Percentiles rank a stretch among this genome's conserved stretches.
These are phyloP conservation scores for Paraplagusia blochii DNA, from an alignment of 2,113 vertebrate species.

Conservation along the genomic window DNA sequence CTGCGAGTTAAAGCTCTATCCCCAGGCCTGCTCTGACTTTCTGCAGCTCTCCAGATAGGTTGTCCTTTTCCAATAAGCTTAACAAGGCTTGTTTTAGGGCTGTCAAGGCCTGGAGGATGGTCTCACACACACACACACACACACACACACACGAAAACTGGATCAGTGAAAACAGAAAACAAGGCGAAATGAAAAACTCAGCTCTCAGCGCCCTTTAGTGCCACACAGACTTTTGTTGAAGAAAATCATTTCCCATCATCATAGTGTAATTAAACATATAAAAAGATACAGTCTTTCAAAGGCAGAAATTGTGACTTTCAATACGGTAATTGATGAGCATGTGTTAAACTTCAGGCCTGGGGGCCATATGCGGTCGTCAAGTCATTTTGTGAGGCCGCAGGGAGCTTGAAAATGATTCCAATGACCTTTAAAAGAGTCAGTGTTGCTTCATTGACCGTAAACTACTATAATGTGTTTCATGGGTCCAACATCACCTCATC, in stretches of 20 bases:
- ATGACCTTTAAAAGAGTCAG: too few species aligned
- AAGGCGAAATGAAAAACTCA: conserved; percentile 47
- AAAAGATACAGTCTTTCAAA: too few species aligned
- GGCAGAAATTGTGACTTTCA: too few species aligned
- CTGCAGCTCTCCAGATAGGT: conserved; percentile 52
- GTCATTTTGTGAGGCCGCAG: too few species aligned
- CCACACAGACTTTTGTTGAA: conserved; percentile 45
- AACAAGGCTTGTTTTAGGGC: conserved; percentile 53
- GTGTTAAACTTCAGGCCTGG: too few species aligned
- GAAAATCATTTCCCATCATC: conserved; percentile 56
- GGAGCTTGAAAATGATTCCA: too few species aligned
- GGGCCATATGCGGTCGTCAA: too few species aligned
- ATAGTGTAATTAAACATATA: conserved; percentile 34
- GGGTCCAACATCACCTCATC: too few species aligned
- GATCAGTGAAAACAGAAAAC: conserved; percentile 54
- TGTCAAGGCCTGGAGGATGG: conserved; percentile 57
- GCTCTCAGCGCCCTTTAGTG: conserved; percentile 53
- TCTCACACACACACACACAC: conserved; percentile 35
- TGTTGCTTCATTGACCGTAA: too few species aligned
- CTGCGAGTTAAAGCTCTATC: conserved; percentile 59
- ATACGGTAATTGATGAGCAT: too few species aligned
- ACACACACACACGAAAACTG: conserved; percentile 50
- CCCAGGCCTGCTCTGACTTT: conserved; percentile 68
- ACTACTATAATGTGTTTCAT: too few species aligned
- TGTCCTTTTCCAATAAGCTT: conserved; percentile 48